phyloP scores from a whole-genome alignment of 2,113 vertebrate genomes.

The Piprites chloris region DNA sequence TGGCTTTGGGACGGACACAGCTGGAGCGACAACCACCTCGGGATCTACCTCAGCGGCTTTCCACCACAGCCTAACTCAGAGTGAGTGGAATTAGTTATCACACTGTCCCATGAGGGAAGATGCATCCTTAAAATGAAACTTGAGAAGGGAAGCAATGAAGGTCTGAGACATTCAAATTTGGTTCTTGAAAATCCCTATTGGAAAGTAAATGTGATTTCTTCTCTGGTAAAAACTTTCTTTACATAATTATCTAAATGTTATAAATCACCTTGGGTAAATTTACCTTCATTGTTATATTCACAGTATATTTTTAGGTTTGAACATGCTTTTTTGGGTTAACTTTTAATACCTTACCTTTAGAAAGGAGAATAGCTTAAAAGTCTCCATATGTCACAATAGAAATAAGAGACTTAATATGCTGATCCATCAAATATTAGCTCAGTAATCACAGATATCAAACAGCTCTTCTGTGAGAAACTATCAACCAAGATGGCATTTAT shows the following conservation, averaged over 20 bases:
- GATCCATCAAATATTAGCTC: background rate
- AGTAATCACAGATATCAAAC: background rate
- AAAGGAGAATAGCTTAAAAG: background rate
- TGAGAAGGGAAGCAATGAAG: background rate
- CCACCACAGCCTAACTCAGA: constrained; percentile 83
- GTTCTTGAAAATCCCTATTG: background rate
- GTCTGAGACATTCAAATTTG: background rate
- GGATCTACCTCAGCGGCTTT: constrained; percentile 85
- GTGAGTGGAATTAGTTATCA: constrained; percentile 63
- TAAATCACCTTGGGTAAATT: background rate
- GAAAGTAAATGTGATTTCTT: background rate
- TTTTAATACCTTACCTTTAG: background rate
- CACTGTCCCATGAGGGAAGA: background rate
- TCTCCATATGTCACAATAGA: background rate
- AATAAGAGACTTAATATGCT: background rate
- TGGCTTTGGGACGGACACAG: constrained; percentile 83
- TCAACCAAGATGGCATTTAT: background rate
- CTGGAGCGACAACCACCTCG: constrained; percentile 81
- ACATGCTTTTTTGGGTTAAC: background rate
- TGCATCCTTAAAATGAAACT: background rate
- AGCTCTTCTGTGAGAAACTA: background rate
- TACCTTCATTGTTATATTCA: background rate
- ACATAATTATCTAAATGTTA: background rate
- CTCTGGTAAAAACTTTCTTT: background rate
- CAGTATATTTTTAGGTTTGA: background rate